Evolutionary conservation across 2,888 invertebrate genomes (phyloP).

Genomic region (Notocelia uddmanniana): DNA sequence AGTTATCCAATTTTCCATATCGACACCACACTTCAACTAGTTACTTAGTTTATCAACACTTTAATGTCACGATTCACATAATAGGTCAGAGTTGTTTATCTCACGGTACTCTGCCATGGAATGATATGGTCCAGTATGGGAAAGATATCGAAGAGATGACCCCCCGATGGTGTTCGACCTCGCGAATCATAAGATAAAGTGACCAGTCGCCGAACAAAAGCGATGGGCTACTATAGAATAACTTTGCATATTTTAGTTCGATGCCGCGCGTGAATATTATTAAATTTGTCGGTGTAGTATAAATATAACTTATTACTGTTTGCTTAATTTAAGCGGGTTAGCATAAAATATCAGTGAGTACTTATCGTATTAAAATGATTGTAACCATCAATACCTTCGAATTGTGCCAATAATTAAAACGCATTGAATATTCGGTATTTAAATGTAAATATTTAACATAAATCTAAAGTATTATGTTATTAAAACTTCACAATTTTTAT

Average conservation of each 20-base stretch:
- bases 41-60: background rate
- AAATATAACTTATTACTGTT: background rate
- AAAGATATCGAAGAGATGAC: conserved; percentile 78
- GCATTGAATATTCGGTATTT: background rate
- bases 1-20: conserved; percentile 82
- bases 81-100: conserved; percentile 65
- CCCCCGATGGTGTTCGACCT: conserved; percentile 69
- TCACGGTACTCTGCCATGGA: conserved; percentile 69
- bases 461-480: background rate
- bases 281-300: conserved; percentile 10
- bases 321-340: conserved; percentile 2
- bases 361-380: background rate
- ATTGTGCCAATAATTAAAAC: background rate
- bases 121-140: conserved; percentile 72
- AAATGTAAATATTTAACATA: background rate
- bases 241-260: conserved; percentile 69
- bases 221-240: conserved; percentile 54
- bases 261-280: conserved; percentile 33
- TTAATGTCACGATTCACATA: conserved; percentile 42
- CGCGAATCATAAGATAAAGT: conserved; percentile 78
- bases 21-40: conserved; percentile 30
- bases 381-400: background rate
- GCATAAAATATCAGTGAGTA: too few species aligned
- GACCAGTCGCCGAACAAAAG: conserved; percentile 73
- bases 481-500: background rate